Percentiles rank a stretch among this genome's conserved stretches.
These are phyloP conservation scores for Drosophila tropicalis DNA, from an alignment of 1,140 invertebrate genomes.

Conservation along the genomic window DNA sequence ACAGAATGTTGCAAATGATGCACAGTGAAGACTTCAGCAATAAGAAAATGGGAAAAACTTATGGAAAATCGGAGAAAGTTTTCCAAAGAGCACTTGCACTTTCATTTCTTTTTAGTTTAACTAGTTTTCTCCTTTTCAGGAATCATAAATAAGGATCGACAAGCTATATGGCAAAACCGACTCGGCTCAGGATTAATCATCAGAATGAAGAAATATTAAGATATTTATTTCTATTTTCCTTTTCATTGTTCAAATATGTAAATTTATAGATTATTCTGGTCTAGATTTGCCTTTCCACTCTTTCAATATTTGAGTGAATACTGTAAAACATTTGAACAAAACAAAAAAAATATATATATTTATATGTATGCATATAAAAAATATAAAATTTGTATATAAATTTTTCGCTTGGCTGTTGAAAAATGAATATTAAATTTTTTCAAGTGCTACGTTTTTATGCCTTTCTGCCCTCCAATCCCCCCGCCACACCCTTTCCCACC, in stretches of 20 bases:
- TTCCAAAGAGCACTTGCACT: no score
- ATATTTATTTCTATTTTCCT: no score
- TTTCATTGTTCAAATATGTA: no score
- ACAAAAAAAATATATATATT: background rate
- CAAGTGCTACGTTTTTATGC: background rate
- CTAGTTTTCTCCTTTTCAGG: no score
- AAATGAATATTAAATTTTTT: slow-evolving; percentile 30
- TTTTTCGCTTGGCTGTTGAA: background rate
- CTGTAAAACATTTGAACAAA: background rate
- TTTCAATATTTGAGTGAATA: background rate
- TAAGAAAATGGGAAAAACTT: background rate
- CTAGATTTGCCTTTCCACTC: no score
- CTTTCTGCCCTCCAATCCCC: background rate
- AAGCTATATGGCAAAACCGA: no score
- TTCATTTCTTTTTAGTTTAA: no score
- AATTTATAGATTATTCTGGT: no score
- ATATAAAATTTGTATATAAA: background rate
- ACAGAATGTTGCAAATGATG: background rate
- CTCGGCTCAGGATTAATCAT: no score
- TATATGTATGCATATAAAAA: no score
- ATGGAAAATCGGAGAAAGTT: background rate
- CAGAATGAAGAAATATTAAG: no score
- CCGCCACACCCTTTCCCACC: background rate
- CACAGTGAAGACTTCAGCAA: background rate
- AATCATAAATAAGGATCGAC: no score